Percentiles rank a stretch among this genome's conserved stretches.
Evolutionary conservation across 2,797 vertebrate species (phyloP).

Genomic region (Eutrigla gurnardus): DNA sequence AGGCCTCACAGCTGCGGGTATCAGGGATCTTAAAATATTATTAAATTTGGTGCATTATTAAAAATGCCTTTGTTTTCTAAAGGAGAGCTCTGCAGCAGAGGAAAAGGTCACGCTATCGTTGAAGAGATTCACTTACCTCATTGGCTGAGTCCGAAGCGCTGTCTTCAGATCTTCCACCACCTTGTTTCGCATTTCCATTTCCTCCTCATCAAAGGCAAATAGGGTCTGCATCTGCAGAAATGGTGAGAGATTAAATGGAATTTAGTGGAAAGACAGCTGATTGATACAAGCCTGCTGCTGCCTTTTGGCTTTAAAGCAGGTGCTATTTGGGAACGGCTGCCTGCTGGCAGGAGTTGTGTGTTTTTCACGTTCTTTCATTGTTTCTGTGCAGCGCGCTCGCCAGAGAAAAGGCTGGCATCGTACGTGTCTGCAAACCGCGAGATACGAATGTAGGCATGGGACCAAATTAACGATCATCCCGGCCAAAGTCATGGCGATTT

Average conservation of each 20-base stretch:
- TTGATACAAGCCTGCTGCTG: neutral
- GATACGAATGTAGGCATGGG: neutral
- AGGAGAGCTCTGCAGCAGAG: constrained; percentile 1
- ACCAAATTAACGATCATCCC: too few species aligned
- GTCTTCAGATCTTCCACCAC: constrained; percentile 98
- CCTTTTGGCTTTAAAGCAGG: neutral
- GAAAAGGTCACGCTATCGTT: neutral
- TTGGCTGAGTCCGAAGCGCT: constrained; percentile 95
- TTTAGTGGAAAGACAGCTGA: neutral
- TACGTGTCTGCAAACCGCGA: neutral
- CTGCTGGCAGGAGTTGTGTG: neutral
- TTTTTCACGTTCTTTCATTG: constrained; percentile 12
- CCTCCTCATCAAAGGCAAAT: constrained; percentile 95
- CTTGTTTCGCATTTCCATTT: constrained; percentile 97
- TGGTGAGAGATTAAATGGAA: neutral
- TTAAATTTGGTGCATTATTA: constrained; percentile 19
- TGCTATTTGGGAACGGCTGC: neutral
- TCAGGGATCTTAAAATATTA: constrained; percentile 44
- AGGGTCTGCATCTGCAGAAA: constrained; percentile 93
- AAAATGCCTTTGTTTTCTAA: neutral
- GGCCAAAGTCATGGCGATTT: too few species aligned
- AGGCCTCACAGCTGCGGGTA: constrained; percentile 47
- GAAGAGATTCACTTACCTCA: constrained; percentile 86
- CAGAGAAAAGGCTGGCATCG: neutral
- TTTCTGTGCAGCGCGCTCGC: too few species aligned